phyloP scores from a whole-genome alignment of 2,888 invertebrate genomes.

The Morpho deidamia region DNA sequence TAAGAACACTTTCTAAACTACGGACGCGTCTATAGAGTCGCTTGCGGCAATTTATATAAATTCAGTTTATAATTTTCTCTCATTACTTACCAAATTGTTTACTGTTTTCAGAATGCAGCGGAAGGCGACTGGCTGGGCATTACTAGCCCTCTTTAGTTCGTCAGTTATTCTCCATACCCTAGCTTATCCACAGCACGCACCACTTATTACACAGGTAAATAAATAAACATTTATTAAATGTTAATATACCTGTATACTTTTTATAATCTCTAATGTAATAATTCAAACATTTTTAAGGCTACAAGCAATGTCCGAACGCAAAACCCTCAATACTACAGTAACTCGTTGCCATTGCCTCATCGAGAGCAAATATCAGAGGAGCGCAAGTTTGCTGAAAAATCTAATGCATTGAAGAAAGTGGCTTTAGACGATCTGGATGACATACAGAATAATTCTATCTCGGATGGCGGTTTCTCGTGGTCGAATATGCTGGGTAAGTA shows the following conservation, averaged over 20 bases:
- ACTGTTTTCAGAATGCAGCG: constrained; percentile 77
- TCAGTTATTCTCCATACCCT: constrained; percentile 82
- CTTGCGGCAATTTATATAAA: too few relatives aligned
- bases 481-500: constrained; percentile 87
- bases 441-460: constrained; percentile 88
- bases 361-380: constrained; percentile 72
- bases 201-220: constrained; percentile 66
- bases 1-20: constrained; percentile 73
- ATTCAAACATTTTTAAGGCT: constrained; percentile 45
- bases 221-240: neutral
- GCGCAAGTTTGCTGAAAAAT: constrained; percentile 92
- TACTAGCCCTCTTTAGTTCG: constrained; percentile 83
- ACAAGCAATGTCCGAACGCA: constrained; percentile 69
- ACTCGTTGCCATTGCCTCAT: constrained; percentile 52
- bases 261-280: constrained; percentile 1
- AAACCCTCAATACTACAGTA: constrained; percentile 68
- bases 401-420: constrained; percentile 93
- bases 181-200: constrained; percentile 79
- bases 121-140: constrained; percentile 82
- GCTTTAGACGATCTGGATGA: constrained; percentile 89
- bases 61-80: too few relatives aligned
- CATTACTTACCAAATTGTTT: neutral
- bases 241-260: neutral
- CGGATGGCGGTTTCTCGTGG: constrained; percentile 91
- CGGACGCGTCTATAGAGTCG: neutral